phyloP scores from a whole-genome alignment of 1,140 invertebrate genomes.

The Monochamus saltuarius region DNA sequence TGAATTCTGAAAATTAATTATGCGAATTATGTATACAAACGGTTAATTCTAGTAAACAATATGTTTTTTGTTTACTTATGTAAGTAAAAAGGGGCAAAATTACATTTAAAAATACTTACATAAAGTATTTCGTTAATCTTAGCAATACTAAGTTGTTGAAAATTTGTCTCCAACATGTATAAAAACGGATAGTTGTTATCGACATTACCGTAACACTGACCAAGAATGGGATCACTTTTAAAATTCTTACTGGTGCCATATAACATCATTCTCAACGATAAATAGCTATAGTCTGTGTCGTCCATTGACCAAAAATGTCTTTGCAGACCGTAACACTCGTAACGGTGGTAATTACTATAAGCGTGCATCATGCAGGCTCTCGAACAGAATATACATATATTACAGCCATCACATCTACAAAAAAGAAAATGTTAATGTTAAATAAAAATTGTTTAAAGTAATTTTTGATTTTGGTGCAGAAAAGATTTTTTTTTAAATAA shows the following conservation, averaged over 20 bases:
- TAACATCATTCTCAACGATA: slow-evolving; percentile 28
- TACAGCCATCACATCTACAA: slow-evolving; percentile 28
- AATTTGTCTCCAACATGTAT: slow-evolving; percentile 15
- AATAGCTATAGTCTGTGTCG: slow-evolving; percentile 25
- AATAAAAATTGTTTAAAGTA: too few species aligned
- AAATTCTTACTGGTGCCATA: slow-evolving; percentile 23
- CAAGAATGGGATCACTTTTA: background rate
- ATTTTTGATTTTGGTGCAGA: too few species aligned
- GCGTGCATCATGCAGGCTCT: slow-evolving; percentile 12
- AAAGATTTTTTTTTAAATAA: too few species aligned
- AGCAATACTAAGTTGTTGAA: slow-evolving; percentile 11
- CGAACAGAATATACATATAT: slow-evolving; percentile 25
- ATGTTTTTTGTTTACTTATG: too few species aligned
- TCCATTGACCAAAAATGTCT: slow-evolving; percentile 29
- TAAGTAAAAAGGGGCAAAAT: too few species aligned
- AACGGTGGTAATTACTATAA: slow-evolving; percentile 19
- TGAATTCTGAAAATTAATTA: slow-evolving; percentile 24
- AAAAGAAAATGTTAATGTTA: background rate
- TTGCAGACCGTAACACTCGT: slow-evolving; percentile 30
- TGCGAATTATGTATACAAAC: too few species aligned
- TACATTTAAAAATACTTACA: slow-evolving; percentile 13
- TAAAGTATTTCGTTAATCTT: slow-evolving; percentile 22
- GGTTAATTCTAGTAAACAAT: too few species aligned
- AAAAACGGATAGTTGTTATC: slow-evolving; percentile 27
- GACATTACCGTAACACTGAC: slow-evolving; percentile 8